Base-by-base conservation (phyloP, 2,113 vertebrate genomes). In the Oxygymnocypris stewartii region DNA sequence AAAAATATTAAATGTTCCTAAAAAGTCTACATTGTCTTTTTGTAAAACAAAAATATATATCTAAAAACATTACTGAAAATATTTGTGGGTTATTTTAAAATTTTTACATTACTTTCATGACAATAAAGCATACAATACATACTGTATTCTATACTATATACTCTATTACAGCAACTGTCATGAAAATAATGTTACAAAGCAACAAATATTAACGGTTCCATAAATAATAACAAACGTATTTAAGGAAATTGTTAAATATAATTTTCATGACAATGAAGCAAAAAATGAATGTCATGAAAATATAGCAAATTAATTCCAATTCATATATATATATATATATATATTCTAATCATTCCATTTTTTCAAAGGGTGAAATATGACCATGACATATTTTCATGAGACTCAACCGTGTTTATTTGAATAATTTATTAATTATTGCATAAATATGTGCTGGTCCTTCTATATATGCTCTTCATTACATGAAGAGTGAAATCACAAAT, bases 391-490 rank as follows among this genome's bases (percentile, higher is more conserved):
- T 63, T 81, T 81, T 44, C 7, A 16, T 81, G 59, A 81, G 35
- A 23, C 4, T 63, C 37, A 65, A 1, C 79, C 7, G 10, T 86
- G 18, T 67, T 86, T 84, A 14, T 74, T 89, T 87, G 63, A 90
- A 80, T 7, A 47, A 88, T 90, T 89, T 88, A 82, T 78, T 90
- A 89, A 85, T 93, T 94, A 94, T 95, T 95, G 94, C 94, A 95
- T 94, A 94, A 92, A 89, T 88, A 89, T 93, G 91, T 93, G 92
- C 91, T 94, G 93, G 94, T 91, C 90, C n/a, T 90, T 89, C 86
- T 87, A 79, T 80, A 61, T n/a, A 79, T 67, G 28, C 69, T 80
- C 87, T 90, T 90, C 88, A 90, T 88, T 37, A 25, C 6, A 78
- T 42, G 7, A 47, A 84, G 40, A 82, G 67, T 25, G 6, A 47